Conservation (phyloP, 2,113 vertebrate species). For the Callionymus lyra region DNA sequence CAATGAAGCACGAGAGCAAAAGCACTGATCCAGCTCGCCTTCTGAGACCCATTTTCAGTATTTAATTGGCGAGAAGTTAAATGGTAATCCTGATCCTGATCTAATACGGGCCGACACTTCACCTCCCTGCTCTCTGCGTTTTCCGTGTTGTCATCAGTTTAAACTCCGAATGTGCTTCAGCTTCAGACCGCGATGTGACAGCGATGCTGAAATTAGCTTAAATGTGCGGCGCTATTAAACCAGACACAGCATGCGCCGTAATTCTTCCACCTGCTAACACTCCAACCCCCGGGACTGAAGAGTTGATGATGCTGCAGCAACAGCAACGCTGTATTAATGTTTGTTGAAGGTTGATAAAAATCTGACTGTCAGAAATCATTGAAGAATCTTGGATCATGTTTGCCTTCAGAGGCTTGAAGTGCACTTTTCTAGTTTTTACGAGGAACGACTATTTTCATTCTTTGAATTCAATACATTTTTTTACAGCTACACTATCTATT, state of each 20-base stretch:
- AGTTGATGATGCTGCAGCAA: conserved; percentile 22
- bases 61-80: conserved; percentile 8
- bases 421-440: no score
- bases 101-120: neutral
- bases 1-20: conserved; percentile 13
- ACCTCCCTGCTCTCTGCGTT: conserved; percentile 1
- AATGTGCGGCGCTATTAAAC: conserved; percentile 35
- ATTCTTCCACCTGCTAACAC: conserved; percentile 28
- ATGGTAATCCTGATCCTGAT: conserved; percentile 8
- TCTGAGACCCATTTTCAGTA: conserved; percentile 13
- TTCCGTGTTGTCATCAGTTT: conserved; percentile 12
- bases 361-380: conserved; percentile 21
- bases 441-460: no score
- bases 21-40: conserved; percentile 19
- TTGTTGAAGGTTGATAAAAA: conserved; percentile 22
- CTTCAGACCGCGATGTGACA: conserved; percentile 38
- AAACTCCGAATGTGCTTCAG: conserved; percentile 19
- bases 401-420: no score
- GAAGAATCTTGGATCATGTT: neutral
- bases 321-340: conserved; percentile 23
- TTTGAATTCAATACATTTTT: no score
- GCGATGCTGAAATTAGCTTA: conserved; percentile 45
- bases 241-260: conserved; percentile 7
- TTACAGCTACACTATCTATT: no score
- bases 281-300: conserved; percentile 19